A percentile compares a stretch with the other conserved stretches of the same genome.
Conservation (phyloP, 2,888 invertebrate genomes). For the Tyria jacobaeae region DNA sequence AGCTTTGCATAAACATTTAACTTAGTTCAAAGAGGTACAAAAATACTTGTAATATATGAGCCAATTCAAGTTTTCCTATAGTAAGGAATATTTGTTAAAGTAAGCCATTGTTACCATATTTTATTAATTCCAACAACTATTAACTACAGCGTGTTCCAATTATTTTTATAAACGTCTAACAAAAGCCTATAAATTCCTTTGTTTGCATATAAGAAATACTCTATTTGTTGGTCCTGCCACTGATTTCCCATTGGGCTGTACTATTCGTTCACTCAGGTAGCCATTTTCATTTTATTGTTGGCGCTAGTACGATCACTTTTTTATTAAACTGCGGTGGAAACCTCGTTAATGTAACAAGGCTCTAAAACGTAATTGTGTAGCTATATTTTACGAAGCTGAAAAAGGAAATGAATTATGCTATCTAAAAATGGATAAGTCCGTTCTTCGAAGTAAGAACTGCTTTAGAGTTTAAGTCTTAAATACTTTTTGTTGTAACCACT, state of each 20-base stretch:
- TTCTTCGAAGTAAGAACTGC: neutral
- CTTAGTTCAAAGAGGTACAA: too few species aligned
- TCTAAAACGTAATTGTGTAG: conserved; percentile 6
- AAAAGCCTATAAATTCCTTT: conserved; percentile 28
- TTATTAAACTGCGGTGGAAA: conserved; percentile 38
- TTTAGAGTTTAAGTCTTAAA: neutral
- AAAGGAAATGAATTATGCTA: conserved; percentile 1
- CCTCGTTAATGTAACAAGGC: conserved; percentile 4
- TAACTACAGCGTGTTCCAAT: neutral
- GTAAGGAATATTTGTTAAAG: too few species aligned
- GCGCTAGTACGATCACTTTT: conserved; percentile 31
- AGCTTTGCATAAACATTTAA: too few species aligned
- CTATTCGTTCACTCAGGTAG: conserved; percentile 44
- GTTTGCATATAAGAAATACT: conserved; percentile 44
- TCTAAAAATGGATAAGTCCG: neutral
- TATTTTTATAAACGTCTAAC: conserved; percentile 9
- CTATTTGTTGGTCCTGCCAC: conserved; percentile 38
- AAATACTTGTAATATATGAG: too few species aligned
- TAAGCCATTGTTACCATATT: too few species aligned
- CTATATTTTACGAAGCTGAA: conserved; percentile 4
- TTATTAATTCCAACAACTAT: neutral
- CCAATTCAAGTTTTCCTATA: too few species aligned
- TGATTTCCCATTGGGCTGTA: conserved; percentile 47
- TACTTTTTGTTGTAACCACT: neutral
- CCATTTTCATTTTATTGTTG: conserved; percentile 48